A percentile compares a stretch with the other conserved stretches of the same genome.
Conservation (phyloP, 2,113 vertebrate species). For the Syngnathoides biaculeatus region DNA sequence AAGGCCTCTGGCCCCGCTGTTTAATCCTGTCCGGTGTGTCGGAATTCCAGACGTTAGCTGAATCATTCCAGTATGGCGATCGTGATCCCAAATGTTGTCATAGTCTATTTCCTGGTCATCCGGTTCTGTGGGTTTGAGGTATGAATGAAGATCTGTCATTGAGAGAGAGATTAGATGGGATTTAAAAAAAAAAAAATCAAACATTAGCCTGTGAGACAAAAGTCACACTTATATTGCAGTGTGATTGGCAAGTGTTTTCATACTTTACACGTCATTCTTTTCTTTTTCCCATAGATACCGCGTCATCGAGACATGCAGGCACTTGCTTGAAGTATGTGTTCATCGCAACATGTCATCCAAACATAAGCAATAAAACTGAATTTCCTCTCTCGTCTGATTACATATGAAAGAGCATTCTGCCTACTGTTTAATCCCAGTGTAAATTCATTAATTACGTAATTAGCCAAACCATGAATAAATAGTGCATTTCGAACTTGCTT, state of each 20-base stretch:
- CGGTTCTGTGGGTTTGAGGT: slow-evolving; percentile 71
- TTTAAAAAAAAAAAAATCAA: no score
- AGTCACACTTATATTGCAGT: neutral
- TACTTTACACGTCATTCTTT: slow-evolving; percentile 24
- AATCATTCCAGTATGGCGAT: slow-evolving; percentile 67
- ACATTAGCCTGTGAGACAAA: neutral
- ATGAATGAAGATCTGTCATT: slow-evolving; percentile 64
- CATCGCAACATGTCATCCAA: neutral
- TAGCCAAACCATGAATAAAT: no score
- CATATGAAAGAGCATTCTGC: neutral
- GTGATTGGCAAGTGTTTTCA: slow-evolving; percentile 1
- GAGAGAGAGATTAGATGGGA: slow-evolving; percentile 36
- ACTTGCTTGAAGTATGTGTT: neutral
- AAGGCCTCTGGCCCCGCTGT: slow-evolving; percentile 64
- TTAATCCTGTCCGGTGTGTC: slow-evolving; percentile 70
- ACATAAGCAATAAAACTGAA: neutral
- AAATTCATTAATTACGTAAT: no score
- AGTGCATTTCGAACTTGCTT: no score
- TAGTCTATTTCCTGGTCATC: slow-evolving; percentile 80
- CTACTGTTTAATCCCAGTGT: no score
- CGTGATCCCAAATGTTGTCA: slow-evolving; percentile 80
- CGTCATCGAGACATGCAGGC: slow-evolving; percentile 17
- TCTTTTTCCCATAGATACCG: neutral
- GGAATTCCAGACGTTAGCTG: slow-evolving; percentile 69
- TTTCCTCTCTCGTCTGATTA: neutral